phyloP scores from a whole-genome alignment of 2,797 vertebrate species.

The Galaxias olidus region DNA sequence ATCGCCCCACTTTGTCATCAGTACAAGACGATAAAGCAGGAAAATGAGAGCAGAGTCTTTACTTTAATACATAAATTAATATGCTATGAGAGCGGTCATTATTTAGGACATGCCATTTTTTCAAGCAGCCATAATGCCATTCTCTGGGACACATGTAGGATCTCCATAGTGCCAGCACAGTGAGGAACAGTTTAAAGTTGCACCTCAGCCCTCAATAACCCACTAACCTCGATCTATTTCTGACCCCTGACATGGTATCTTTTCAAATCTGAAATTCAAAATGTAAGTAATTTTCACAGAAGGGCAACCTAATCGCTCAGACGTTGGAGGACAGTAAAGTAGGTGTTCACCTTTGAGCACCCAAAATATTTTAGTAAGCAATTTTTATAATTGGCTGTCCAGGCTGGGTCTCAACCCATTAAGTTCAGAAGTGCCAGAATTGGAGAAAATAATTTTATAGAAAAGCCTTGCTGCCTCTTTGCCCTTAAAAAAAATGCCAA shows the following conservation, averaged over 20 bases:
- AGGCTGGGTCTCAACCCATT: slow-evolving; percentile 75
- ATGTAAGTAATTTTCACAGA: slow-evolving; percentile 78
- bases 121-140: slow-evolving; percentile 54
- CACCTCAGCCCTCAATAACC: slow-evolving; percentile 63
- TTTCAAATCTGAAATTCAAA: slow-evolving; percentile 71
- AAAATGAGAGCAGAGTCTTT: slow-evolving; percentile 74
- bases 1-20: slow-evolving; percentile 78
- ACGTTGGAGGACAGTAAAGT: slow-evolving; percentile 61
- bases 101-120: slow-evolving; percentile 75
- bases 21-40: slow-evolving; percentile 77
- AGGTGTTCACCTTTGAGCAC: slow-evolving; percentile 75
- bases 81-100: slow-evolving; percentile 80
- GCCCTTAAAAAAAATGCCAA: slow-evolving; percentile 71
- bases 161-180: slow-evolving; percentile 29
- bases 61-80: slow-evolving; percentile 87
- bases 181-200: slow-evolving; percentile 64
- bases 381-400: slow-evolving; percentile 81
- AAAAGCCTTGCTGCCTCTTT: slow-evolving; percentile 70
- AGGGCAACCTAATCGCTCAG: slow-evolving; percentile 76
- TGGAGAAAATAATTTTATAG: slow-evolving; percentile 76
- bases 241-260: slow-evolving; percentile 60
- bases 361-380: slow-evolving; percentile 82
- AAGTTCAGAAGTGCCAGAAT: slow-evolving; percentile 80
- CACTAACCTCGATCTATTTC: slow-evolving; percentile 78
- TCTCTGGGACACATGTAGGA: slow-evolving; percentile 56